Evolutionary conservation across 2,888 invertebrate genomes (phyloP).

Genomic region (Drosophila borealis): DNA sequence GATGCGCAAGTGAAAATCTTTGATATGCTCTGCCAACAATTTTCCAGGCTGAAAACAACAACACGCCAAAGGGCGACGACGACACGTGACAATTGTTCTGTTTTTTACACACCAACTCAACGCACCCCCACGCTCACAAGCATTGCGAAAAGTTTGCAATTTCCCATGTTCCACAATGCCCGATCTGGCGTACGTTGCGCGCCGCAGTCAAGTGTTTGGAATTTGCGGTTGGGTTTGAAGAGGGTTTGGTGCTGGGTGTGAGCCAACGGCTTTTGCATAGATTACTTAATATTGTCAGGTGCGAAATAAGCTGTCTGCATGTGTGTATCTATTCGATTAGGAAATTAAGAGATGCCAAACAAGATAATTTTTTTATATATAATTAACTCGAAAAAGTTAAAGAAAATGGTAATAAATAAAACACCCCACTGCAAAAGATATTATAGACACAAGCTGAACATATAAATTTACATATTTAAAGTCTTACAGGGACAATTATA

Average conservation of each 20-base stretch:
- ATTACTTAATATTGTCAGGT: conserved; percentile 51
- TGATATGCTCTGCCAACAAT: conserved; percentile 63
- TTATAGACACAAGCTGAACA: too few relatives aligned
- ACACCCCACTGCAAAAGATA: not conserved
- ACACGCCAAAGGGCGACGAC: conserved; percentile 24
- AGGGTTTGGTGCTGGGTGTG: conserved; percentile 16
- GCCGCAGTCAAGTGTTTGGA: conserved; percentile 73
- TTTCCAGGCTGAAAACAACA: conserved; percentile 56
- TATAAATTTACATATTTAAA: too few relatives aligned
- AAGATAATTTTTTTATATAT: conserved; percentile 3
- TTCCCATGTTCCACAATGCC: conserved; percentile 57
- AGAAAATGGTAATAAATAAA: not conserved
- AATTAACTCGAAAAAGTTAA: conserved; percentile 7
- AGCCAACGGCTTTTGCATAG: conserved; percentile 28
- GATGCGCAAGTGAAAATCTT: conserved; percentile 66
- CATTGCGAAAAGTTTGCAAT: conserved; percentile 56
- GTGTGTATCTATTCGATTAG: conserved; percentile 15
- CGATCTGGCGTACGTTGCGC: conserved; percentile 47
- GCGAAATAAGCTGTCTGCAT: conserved; percentile 27
- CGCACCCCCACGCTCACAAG: not conserved
- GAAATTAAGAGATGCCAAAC: conserved; percentile 21
- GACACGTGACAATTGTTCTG: conserved; percentile 79
- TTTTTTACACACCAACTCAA: conserved; percentile 17
- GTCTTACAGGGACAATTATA: too few relatives aligned
- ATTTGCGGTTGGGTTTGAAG: conserved; percentile 60